A percentile compares a stretch with the other conserved stretches of the same genome.
Conservation (phyloP, 2,797 vertebrate genomes). For the Xenentodon cancila region DNA sequence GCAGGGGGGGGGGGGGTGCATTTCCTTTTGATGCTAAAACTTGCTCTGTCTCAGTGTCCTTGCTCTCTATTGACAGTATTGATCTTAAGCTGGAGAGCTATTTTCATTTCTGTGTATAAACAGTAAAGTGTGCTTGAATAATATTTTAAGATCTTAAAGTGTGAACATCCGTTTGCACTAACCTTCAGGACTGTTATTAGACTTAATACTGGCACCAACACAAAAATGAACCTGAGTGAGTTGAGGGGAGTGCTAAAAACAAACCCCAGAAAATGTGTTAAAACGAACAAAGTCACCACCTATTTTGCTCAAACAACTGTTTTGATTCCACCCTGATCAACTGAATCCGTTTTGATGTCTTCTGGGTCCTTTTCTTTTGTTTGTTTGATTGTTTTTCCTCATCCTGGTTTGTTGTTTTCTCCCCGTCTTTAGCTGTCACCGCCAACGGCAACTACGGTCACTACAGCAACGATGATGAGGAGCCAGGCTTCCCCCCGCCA, state of each 20-base stretch:
- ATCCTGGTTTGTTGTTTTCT: background rate
- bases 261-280: background rate
- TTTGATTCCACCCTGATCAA: constrained; percentile 23
- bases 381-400: background rate
- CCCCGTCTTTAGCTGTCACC: constrained; percentile 24
- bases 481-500: constrained; percentile 64
- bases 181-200: background rate
- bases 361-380: background rate
- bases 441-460: constrained; percentile 42
- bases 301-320: background rate
- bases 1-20: background rate
- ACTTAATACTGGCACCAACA: no score
- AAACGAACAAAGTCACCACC: background rate
- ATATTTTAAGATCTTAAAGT: background rate
- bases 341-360: background rate
- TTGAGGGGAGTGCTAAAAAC: background rate
- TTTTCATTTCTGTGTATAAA: background rate
- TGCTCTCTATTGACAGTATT: no score
- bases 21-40: constrained; percentile 8
- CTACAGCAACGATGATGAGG: constrained; percentile 54
- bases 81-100: background rate
- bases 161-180: background rate
- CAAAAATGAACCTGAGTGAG: no score
- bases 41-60: background rate
- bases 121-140: no score